Base-by-base conservation (phyloP, 2,888 invertebrate genomes). In the Embidobia sp. region DNA sequence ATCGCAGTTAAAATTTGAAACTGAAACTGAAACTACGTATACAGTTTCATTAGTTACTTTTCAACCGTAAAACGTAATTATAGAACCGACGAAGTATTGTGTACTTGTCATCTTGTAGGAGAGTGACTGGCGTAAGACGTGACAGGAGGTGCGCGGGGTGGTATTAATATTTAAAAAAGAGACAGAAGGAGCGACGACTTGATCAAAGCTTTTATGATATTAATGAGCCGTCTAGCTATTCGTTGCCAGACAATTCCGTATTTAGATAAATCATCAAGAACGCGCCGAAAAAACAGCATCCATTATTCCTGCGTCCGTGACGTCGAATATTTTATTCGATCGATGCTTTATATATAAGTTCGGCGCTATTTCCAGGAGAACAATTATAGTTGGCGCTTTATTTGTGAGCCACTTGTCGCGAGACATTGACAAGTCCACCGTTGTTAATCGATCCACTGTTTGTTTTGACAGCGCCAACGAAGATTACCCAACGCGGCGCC, bases 221-320 rank as follows among this genome's bases (percentile, higher is more conserved):
- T 67, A 75, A 48, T 48, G 59, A 57, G 7, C 46, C 15, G 73
- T 66, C 66, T 66, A 59, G 35, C 46, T 51, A 51, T 40, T 66
- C 27, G 44, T 26, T 37, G 37, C 46, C 67, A 53, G 61, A 55
- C 67, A 22, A 55, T 53, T 33, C 61, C 31, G 67, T 16, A 69
- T 61, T 75, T 67, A 44, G 67, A 63, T n/a, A 44, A 73, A 64
- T 63, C 46, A 35, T 59, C 37, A 74, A 44, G 37, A 46, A 19
- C 22, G 49, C 35, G 26, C 5, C 27, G 40, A 42, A 64, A 64
- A 51, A 74, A 13, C 27, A 13, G 19, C 40, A 48, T 67, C 42
- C 40, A 59, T 51, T 66, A 63, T 63, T 59, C 37, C 11, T 44
- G n/a, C 22, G 3, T 15, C 11, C 19, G 37, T 42, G 29, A 7